A percentile compares a stretch with the other conserved stretches of the same genome.
phyloP scores from a whole-genome alignment of 2,797 vertebrate genomes.

The Eidolon dupreanum region DNA sequence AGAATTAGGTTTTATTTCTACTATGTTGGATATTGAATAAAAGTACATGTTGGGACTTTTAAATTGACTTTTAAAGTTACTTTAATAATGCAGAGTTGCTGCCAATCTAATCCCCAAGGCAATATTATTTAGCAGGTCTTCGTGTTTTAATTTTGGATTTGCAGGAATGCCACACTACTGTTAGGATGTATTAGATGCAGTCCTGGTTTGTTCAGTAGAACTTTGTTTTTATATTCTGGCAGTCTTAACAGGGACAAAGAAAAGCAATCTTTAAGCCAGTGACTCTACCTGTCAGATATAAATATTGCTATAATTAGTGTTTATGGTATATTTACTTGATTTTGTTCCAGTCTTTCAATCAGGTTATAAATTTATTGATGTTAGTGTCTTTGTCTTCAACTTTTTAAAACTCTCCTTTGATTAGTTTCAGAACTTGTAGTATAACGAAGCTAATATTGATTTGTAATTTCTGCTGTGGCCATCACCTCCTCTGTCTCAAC shows the following conservation, averaged over 20 bases:
- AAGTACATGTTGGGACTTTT: conserved; percentile 54
- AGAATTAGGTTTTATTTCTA: conserved; percentile 61
- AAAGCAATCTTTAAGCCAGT: background rate
- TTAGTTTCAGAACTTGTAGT: background rate
- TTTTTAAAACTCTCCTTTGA: background rate
- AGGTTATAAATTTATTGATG: background rate
- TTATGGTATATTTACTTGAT: background rate
- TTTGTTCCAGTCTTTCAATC: background rate
- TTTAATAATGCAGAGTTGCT: conserved; percentile 59
- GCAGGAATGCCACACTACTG: background rate
- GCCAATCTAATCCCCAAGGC: conserved; percentile 36
- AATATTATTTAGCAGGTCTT: conserved; percentile 59
- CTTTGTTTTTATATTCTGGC: background rate
- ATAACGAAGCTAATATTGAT: background rate
- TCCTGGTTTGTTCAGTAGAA: background rate
- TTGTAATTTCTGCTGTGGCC: background rate
- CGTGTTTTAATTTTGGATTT: conserved; percentile 56
- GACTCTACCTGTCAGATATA: background rate
- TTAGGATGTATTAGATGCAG: background rate
- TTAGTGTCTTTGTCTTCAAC: background rate
- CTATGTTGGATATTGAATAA: conserved; percentile 67
- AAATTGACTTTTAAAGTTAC: conserved; percentile 68
- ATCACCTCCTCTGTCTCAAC: background rate
- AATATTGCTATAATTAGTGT: background rate
- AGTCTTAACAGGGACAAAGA: background rate